Evolutionary conservation across 2,888 invertebrate genomes (phyloP).

Genomic region (Lucinisca nassula): DNA sequence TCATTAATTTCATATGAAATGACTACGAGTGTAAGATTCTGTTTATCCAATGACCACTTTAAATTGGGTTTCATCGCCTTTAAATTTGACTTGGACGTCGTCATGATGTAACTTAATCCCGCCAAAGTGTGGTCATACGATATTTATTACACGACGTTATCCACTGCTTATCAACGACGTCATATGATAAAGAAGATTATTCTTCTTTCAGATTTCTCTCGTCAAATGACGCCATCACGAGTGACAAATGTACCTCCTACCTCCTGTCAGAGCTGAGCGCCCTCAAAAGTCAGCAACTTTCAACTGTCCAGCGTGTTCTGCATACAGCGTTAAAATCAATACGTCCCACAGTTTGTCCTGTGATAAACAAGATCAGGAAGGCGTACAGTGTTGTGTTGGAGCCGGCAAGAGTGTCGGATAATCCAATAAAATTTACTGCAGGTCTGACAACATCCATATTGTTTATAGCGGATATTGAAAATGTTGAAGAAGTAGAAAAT

Average conservation of each 20-base stretch:
- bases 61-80: too few relatives aligned
- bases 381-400: constrained; percentile 91
- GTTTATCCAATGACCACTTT: too few relatives aligned
- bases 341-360: constrained; percentile 69
- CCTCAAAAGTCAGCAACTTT: constrained; percentile 80
- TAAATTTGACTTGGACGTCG: too few relatives aligned
- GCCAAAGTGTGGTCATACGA: too few relatives aligned
- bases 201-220: constrained; percentile 85
- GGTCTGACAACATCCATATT: constrained; percentile 96
- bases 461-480: constrained; percentile 95
- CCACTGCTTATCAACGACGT: too few relatives aligned
- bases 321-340: constrained; percentile 79
- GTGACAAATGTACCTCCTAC: constrained; percentile 93
- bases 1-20: too few relatives aligned
- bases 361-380: constrained; percentile 79
- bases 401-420: constrained; percentile 94
- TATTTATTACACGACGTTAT: too few relatives aligned
- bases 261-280: constrained; percentile 91
- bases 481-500: constrained; percentile 92
- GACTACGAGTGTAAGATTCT: too few relatives aligned
- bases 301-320: constrained; percentile 76
- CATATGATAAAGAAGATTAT: too few relatives aligned
- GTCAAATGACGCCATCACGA: constrained; percentile 87
- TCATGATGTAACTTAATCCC: too few relatives aligned
- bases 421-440: constrained; percentile 96